Base-by-base conservation (phyloP, 2,888 invertebrate species). In the Synergus laeviventris region DNA sequence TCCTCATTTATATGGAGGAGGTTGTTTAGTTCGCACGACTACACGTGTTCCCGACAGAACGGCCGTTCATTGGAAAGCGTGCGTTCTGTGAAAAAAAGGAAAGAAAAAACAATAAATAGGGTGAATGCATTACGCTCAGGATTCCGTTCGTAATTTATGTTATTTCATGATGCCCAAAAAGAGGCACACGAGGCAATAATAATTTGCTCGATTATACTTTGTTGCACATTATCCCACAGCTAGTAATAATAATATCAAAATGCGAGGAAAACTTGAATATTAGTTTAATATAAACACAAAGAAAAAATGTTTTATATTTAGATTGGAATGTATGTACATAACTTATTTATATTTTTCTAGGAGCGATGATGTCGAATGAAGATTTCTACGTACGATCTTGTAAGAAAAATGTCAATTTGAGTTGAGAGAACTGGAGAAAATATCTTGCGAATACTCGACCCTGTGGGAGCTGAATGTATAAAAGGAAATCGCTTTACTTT, bases 401-500 rank as follows among this genome's bases (percentile, higher is more conserved):
- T 64, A 14, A 18, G 39, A 12, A 16, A 24, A 31, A 24, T 70
- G 31, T 70, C 49, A 45, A 70, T 70, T 70, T 49, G 70, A 45
- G 45, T 70, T 49, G 70, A 45, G 45, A n/a, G 31, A 31, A 49
- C 9, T 42, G 24, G 66, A 42, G 70, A 49, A 70, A 31, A 70
- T 45, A 49, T 70, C 31, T 70, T 31, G 31, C 31, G 49, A 70
- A 70, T 70, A 79, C 79, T 79, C 78, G 83, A 78, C 80, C 75
- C 79, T 87, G 87, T 86, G 87, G 86, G 87, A 87, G 87, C 85
- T 84, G 82, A 83, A 84, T 79, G 85, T 82, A 84, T 85, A 86
- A 84, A 87, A 88, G 88, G 87, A 88, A 88, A 88, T 87, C 86
- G 86, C 87, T 84, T 88, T 85, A 84, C 86, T 86, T 85, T 84